Conservation (phyloP, 2,113 vertebrate genomes). For the Elephantulus edwardii region DNA sequence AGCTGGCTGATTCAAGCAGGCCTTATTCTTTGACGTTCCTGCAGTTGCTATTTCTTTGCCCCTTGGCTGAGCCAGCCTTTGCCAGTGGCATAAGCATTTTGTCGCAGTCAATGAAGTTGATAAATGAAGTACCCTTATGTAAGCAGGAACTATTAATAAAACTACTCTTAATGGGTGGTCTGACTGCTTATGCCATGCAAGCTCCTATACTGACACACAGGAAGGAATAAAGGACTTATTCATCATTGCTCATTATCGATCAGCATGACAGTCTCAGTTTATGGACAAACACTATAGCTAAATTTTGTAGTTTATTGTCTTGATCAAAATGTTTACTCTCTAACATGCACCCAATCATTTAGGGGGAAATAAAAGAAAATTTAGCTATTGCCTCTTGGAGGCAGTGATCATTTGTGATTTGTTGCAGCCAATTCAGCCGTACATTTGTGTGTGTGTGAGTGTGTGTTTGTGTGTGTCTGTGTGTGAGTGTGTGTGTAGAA, state of each 20-base stretch:
- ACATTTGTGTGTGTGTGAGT: too few species aligned
- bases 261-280: constrained; percentile 26
- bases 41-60: constrained; percentile 66
- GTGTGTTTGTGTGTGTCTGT: too few species aligned
- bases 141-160: constrained; percentile 80
- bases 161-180: constrained; percentile 64
- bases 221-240: constrained; percentile 55
- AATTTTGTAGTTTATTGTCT: constrained; percentile 31
- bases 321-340: constrained; percentile 52
- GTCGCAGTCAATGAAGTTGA: constrained; percentile 76
- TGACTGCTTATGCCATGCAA: constrained; percentile 47
- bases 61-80: constrained; percentile 72
- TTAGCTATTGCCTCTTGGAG: neutral
- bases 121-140: constrained; percentile 74
- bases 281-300: constrained; percentile 17
- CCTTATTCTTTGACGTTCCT: constrained; percentile 13
- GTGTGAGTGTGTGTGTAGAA: neutral
- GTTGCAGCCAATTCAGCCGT: neutral
- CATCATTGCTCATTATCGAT: constrained; percentile 57
- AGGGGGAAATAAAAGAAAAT: neutral
- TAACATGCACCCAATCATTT: constrained; percentile 33
- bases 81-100: constrained; percentile 73
- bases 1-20: constrained; percentile 64
- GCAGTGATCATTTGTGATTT: neutral
- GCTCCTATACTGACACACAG: constrained; percentile 37